phyloP scores from a whole-genome alignment of 2,888 invertebrate genomes.

The Nomada fucata region DNA sequence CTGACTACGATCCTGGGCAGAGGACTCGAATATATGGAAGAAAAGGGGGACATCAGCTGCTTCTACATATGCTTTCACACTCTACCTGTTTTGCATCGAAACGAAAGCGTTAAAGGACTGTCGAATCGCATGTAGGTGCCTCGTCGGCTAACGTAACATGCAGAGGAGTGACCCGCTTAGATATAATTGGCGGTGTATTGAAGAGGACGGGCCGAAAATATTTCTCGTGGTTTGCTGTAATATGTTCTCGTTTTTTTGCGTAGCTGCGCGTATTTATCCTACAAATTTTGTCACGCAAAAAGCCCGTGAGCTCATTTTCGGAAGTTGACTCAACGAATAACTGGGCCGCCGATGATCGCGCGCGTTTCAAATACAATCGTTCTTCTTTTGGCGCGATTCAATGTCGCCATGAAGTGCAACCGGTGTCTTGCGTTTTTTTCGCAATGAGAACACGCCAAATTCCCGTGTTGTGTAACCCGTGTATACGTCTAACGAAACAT shows the following conservation, averaged over 20 bases:
- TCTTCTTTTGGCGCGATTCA: conserved; percentile 24
- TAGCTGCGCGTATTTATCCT: not conserved
- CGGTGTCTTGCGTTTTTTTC: conserved; percentile 2
- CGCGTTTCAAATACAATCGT: conserved; percentile 43
- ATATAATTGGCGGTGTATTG: not conserved
- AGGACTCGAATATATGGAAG: conserved; percentile 31
- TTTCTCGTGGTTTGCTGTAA: not conserved
- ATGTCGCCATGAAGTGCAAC: conserved; percentile 11
- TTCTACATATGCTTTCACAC: conserved; percentile 63
- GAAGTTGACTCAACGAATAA: conserved; percentile 38
- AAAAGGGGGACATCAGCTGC: conserved; percentile 62
- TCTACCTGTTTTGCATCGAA: conserved; percentile 58
- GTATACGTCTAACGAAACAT: conserved; percentile 2
- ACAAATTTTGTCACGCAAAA: conserved; percentile 9
- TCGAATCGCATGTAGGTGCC: conserved; percentile 18
- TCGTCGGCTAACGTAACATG: not conserved
- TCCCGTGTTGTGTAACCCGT: not conserved
- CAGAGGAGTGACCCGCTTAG: not conserved
- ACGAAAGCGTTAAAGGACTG: conserved; percentile 50
- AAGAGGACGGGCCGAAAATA: not conserved
- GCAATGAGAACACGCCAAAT: not conserved
- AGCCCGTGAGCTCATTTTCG: conserved; percentile 13
- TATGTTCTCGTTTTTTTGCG: not conserved
- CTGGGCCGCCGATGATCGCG: conserved; percentile 31
- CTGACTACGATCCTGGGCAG: conserved; percentile 32